Evolutionary conservation across 2,888 invertebrate species (phyloP).

Genomic region (Phasia obesa): DNA sequence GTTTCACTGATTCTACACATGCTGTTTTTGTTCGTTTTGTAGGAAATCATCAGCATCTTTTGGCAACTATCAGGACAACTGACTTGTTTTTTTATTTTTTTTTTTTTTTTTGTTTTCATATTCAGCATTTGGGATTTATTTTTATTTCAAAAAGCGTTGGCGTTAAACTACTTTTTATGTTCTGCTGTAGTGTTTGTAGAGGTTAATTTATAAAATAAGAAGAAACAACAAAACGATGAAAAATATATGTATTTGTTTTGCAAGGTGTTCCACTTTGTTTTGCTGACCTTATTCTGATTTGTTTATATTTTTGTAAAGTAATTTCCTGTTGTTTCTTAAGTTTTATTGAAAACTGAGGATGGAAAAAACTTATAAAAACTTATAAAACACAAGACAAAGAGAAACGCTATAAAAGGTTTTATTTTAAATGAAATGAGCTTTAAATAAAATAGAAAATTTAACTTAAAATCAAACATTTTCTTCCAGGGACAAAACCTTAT

Average conservation of each 20-base stretch:
- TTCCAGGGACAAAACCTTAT: no score
- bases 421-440: no score
- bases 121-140: conserved; percentile 58
- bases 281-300: conserved; percentile 66
- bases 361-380: neutral
- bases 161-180: conserved; percentile 35
- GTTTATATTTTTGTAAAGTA: conserved; percentile 43
- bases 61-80: conserved; percentile 50
- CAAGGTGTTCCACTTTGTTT: conserved; percentile 67
- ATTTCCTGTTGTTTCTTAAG: conserved; percentile 53
- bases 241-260: conserved; percentile 54
- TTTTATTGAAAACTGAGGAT: neutral
- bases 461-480: no score
- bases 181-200: neutral
- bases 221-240: conserved; percentile 10
- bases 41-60: conserved; percentile 15
- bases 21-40: conserved; percentile 25
- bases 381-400: neutral
- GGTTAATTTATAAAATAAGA: neutral
- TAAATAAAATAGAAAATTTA: no score
- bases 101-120: conserved; percentile 27
- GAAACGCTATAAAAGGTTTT: neutral
- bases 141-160: conserved; percentile 54
- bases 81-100: conserved; percentile 22
- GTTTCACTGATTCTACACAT: conserved; percentile 45